A percentile compares a stretch with the other conserved stretches of the same genome.
phyloP scores from a whole-genome alignment of 2,888 invertebrate genomes.

The Drosophila antonietae region DNA sequence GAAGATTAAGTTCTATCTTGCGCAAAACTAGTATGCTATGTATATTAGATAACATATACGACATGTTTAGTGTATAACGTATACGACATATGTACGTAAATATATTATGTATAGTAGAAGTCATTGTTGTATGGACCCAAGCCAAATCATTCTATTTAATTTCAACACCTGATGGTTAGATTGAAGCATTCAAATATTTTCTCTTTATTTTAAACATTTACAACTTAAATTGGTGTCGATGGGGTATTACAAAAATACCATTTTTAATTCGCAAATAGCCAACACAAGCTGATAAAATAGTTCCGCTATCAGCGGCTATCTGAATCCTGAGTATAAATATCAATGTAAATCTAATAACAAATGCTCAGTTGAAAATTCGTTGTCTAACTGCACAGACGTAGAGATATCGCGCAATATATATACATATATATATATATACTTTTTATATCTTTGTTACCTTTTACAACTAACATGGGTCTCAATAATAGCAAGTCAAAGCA shows the following conservation, averaged over 20 bases:
- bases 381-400: slow-evolving; percentile 13
- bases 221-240: too few relatives aligned
- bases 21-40: neutral
- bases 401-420: neutral
- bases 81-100: too few relatives aligned
- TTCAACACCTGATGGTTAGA: neutral
- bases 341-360: slow-evolving; percentile 3
- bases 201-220: neutral
- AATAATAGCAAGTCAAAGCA: slow-evolving; percentile 31
- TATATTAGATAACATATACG: neutral
- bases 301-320: slow-evolving; percentile 37
- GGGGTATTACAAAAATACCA: neutral
- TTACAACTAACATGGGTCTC: slow-evolving; percentile 24
- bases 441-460: neutral
- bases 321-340: slow-evolving; percentile 43
- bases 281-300: slow-evolving; percentile 38
- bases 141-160: neutral
- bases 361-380: slow-evolving; percentile 33
- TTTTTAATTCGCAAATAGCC: neutral
- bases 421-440: too few relatives aligned
- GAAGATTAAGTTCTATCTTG: neutral
- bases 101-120: too few relatives aligned
- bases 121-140: neutral
- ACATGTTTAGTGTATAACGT: neutral
- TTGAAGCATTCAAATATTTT: neutral